Base-by-base conservation (phyloP, 1,140 invertebrate genomes). In the Tetraneura akinire region DNA sequence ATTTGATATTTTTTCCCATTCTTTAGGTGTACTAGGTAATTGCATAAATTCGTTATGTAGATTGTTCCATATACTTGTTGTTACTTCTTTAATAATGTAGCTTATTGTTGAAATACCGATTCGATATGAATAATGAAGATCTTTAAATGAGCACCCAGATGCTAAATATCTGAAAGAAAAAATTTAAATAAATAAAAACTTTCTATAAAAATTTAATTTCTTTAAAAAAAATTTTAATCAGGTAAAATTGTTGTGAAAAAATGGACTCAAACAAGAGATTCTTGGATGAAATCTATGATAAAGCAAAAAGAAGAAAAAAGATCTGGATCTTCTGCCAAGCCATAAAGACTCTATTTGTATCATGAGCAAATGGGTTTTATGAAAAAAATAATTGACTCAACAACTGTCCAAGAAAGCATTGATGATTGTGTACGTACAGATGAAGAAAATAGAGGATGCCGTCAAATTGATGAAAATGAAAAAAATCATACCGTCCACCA, bases 21-120 rank as follows among this genome's bases (percentile, higher is more conserved):
- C 57, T 16, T 21, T 81, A 66, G 81, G 51, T 81, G 16, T 81
- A 53, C 45, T 80, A 18, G 81, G 81, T 81, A 49, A 57, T 45
- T 70, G 47, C 37, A 84, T 80, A 74, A 37, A 82, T 73, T 83
- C 55, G 21, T 16, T 37, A 74, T 76, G 71, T 18, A 84, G 49
- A 53, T 55, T 32, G 45, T 1, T n/a, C 82, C 83, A 83, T 42
- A 84, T 82, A 16, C 3, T 47, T 29, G 55, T 14, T 70, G 80
- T 83, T 16, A 83, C 81, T 80, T 80, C 21, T 82, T 71, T 37
- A 1, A 84, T 70, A 66, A 83, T 82, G 14, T 81, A 51, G 49
- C 82, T 81, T n/a, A 83, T 82, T 37, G 82, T 84, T 73, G 81
- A 82, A 32, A 80, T 80, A 10, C 82, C 83, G n/a, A 83, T 18